Evolutionary conservation across 1,140 invertebrate genomes (phyloP).

Genomic region (Sitobion miscanthi): DNA sequence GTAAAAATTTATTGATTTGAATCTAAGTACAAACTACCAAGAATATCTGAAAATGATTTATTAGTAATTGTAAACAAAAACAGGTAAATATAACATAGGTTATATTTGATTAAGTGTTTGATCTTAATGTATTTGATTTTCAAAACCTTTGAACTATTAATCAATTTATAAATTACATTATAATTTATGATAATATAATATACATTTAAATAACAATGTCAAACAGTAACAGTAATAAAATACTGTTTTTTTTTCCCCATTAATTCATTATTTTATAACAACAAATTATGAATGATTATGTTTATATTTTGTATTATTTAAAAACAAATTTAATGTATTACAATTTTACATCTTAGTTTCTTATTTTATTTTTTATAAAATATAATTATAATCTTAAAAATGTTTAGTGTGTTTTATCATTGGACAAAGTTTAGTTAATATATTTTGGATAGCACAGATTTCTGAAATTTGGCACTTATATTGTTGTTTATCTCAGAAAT

Average conservation of each 20-base stretch:
- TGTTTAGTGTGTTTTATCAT: neutral
- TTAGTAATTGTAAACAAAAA: neutral
- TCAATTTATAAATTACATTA: neutral
- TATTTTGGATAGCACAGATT: neutral
- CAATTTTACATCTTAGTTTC: too few relatives aligned
- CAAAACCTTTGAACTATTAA: neutral
- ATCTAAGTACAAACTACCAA: neutral
- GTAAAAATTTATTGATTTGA: neutral
- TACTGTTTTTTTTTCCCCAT: neutral
- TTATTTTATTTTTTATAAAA: neutral
- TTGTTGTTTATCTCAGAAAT: neutral
- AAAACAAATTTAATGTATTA: neutral
- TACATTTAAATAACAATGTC: neutral
- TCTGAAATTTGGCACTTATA: neutral
- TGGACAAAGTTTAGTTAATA: neutral
- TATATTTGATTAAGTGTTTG: neutral
- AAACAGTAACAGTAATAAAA: neutral
- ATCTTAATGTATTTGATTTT: neutral
- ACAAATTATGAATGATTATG: neutral
- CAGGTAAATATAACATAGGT: neutral
- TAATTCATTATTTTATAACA: neutral
- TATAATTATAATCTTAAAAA: neutral
- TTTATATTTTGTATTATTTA: too few relatives aligned
- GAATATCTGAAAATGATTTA: neutral
- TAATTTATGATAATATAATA: neutral